These are phyloP conservation scores for Coptodon bakossiorum DNA, from an alignment of 2,113 vertebrate genomes.

Conservation along the genomic window DNA sequence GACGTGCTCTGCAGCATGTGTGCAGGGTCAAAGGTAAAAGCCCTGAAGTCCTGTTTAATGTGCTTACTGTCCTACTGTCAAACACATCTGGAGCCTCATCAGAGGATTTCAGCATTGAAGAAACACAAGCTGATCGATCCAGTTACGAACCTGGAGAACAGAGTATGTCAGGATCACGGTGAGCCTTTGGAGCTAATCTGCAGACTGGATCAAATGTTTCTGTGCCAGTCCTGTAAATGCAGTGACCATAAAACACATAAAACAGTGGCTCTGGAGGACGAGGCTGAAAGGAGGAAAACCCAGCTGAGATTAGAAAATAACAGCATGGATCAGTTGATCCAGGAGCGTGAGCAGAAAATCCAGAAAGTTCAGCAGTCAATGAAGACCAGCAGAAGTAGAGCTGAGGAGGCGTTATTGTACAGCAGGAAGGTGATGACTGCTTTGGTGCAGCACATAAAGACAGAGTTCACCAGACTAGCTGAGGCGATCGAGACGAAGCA, in stretches of 20 bases:
- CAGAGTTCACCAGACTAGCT: slow-evolving; percentile 10
- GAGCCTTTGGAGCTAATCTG: slow-evolving; percentile 18
- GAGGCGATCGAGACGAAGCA: neutral
- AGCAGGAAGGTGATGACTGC: neutral
- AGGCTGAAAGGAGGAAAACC: neutral
- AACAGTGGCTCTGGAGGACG: slow-evolving; percentile 5
- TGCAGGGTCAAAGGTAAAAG: neutral
- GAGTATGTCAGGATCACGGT: neutral
- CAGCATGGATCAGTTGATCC: neutral
- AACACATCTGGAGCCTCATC: slow-evolving; percentile 42
- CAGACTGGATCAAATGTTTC: neutral
- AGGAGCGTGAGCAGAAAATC: neutral
- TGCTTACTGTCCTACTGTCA: slow-evolving; percentile 30
- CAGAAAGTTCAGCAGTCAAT: neutral
- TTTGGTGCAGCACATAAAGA: slow-evolving; percentile 2
- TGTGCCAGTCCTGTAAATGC: neutral
- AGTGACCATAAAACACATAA: neutral
- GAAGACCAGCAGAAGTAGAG: neutral
- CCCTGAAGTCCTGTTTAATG: slow-evolving; percentile 44
- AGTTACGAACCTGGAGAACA: slow-evolving; percentile 5
- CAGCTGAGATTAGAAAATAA: neutral
- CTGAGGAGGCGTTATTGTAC: neutral
- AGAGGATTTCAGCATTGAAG: neutral
- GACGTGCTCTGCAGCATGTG: slow-evolving; percentile 20
- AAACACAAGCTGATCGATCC: slow-evolving; percentile 44